Evolutionary conservation across 2,113 vertebrate species (phyloP).

Genomic region (Hippocampus barbouri): DNA sequence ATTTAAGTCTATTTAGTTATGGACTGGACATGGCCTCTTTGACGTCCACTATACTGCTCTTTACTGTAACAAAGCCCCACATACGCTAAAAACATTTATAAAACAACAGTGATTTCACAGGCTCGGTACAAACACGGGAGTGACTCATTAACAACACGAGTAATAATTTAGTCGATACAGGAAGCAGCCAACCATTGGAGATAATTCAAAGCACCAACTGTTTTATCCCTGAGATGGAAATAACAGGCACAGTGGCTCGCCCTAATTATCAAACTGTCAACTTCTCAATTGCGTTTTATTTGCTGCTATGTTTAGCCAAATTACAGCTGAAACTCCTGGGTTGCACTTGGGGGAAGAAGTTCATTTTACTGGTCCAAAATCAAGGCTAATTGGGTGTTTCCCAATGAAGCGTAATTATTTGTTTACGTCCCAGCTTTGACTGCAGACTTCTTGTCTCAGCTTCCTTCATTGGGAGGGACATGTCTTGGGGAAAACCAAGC

Average conservation of each 20-base stretch:
- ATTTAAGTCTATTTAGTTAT: too few species aligned
- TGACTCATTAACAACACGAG: neutral
- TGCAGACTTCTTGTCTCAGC: slow-evolving; percentile 20
- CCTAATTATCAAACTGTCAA: neutral
- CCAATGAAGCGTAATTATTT: slow-evolving; percentile 63
- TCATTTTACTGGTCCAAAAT: slow-evolving; percentile 56
- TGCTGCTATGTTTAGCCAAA: slow-evolving; percentile 44
- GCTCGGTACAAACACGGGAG: neutral
- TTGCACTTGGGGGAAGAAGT: slow-evolving; percentile 29
- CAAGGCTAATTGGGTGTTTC: slow-evolving; percentile 61
- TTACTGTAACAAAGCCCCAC: too few species aligned
- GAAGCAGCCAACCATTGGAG: neutral
- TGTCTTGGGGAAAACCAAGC: slow-evolving; percentile 27
- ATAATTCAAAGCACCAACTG: neutral
- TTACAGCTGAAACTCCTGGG: slow-evolving; percentile 46
- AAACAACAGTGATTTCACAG: neutral
- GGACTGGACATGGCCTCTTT: too few species aligned
- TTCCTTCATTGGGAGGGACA: slow-evolving; percentile 24
- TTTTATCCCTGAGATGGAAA: neutral
- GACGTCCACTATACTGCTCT: too few species aligned
- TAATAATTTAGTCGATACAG: neutral
- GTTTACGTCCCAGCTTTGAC: slow-evolving; percentile 46
- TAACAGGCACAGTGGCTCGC: neutral
- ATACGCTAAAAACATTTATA: too few species aligned
- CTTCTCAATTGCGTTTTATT: neutral